Evolutionary conservation across 2,888 invertebrate species (phyloP), one percentile per base, ranked within the genome.

Genomic region (Caenorhabditis sp.): DNA sequence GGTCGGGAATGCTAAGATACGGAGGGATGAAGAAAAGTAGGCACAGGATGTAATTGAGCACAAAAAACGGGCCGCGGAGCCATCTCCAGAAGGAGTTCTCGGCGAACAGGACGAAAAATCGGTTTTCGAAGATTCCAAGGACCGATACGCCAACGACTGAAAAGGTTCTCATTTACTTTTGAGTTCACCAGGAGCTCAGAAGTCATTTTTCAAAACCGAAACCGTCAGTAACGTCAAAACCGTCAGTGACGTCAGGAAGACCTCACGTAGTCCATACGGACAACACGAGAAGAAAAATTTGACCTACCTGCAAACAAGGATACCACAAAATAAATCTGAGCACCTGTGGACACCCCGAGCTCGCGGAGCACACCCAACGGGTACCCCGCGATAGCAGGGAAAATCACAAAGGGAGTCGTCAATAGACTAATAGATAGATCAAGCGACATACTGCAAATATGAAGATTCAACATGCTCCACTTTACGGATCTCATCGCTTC

Each of bases 11-110:
- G 14, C 19, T 58, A 14, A 70, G 41, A 58, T 35, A 58, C 1
- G 58, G 69, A 44, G 69, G 69, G 8, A 70, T 14, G 69, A 58
- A 70, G 19, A 70, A 41, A 1, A 70, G 19, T 12, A 56, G n/a
- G 10, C 35, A 38, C 6, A 28, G 2, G 19, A 26, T 24, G 35
- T 44, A 58, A 2, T 56, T 56, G 16, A 44, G 2, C 3, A 28
- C 14, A 1, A 54, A 26, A 26, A 26, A 54, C 14, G 54, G 54
- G 22, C 24, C 19, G 4, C 54, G 10, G 3, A 26, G 14, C 24
- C 26, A 54, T 19, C 14, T 54, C 54, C 54, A 54, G 26, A 54
- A 24, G 26, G 54, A 26, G 14, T 26, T 54, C 26, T 54, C 54
- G 26, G 54, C 54, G 26, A 54, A 54, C 2, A 54, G 14, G 1